Conservation (phyloP, 1,140 invertebrate species). For the Nomia melanderi region DNA sequence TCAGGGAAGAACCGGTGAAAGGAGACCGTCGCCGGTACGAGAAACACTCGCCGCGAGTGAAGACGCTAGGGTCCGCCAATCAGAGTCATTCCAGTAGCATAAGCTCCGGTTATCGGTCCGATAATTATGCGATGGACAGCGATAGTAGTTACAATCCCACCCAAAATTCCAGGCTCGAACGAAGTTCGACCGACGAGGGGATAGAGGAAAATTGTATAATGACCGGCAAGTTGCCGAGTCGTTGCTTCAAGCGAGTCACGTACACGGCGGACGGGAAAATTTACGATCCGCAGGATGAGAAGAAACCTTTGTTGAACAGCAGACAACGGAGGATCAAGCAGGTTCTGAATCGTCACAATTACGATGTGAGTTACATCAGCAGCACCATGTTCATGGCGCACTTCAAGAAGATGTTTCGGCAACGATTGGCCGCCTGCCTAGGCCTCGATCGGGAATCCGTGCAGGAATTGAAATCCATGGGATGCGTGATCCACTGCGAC, state of each 20-base stretch:
- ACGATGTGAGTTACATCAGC: slow-evolving; percentile 83
- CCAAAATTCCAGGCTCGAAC: not conserved
- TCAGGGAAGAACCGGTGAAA: not conserved
- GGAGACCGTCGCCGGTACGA: not conserved
- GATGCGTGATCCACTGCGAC: slow-evolving; percentile 83
- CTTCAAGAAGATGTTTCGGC: slow-evolving; percentile 83
- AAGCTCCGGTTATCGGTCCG: slow-evolving; percentile 83
- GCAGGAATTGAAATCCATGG: slow-evolving; percentile 80
- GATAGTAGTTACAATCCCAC: slow-evolving; percentile 81
- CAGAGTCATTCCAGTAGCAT: slow-evolving; percentile 80
- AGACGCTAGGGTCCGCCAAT: slow-evolving; percentile 25
- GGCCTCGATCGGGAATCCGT: slow-evolving; percentile 80
- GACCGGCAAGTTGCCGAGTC: slow-evolving; percentile 46
- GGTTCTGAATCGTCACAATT: slow-evolving; percentile 72
- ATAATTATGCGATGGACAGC: slow-evolving; percentile 80
- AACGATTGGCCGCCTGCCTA: slow-evolving; percentile 80
- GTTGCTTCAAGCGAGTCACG: slow-evolving; percentile 72
- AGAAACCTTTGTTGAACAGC: slow-evolving; percentile 61
- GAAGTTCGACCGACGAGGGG: not conserved
- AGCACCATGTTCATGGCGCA: slow-evolving; percentile 84
- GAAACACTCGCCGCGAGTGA: slow-evolving; percentile 5
- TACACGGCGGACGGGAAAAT: slow-evolving; percentile 67
- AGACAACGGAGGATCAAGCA: slow-evolving; percentile 79
- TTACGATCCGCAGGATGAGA: slow-evolving; percentile 63
- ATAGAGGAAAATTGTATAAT: slow-evolving; percentile 45